Evolutionary conservation across 2,797 vertebrate species (phyloP), one percentile per base, ranked within the genome.

Genomic region (Dermochelys coriacea): DNA sequence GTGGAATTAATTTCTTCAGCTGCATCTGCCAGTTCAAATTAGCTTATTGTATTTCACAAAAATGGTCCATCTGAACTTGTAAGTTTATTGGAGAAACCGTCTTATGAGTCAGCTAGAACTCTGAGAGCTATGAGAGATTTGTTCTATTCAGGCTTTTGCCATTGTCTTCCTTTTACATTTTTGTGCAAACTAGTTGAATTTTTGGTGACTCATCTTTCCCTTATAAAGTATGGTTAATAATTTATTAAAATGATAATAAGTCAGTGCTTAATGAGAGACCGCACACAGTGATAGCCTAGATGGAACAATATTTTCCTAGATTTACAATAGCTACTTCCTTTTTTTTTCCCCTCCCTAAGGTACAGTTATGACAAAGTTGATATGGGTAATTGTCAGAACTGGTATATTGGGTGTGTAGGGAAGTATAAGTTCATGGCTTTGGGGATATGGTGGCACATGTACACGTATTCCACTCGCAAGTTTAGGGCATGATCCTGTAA

Each of bases 11-110:
- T 50, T 15, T 93, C 96, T 85, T 85, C 50, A 51, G n/a, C 79
- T 93, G 79, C 57, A 87, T 88, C 77, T 93, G 57, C 71, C 90
- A 84, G 51, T 87, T 91, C 81, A 88, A 93, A 77, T 71, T 82
- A 52, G 37, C 27, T 79, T 87, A 55, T 86, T 86, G 7, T 84
- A 92, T 86, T 12, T 90, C 45, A 3, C 1, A 85, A 12, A 31
- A 16, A 16, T 45, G 52, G 11, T 84, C 9, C 4, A 12, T 52
- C 3, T 37, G 1, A 82, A 59, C 80, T 95, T 86, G 4, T 82
- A 92, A 45, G 84, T 77, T 11, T 82, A 19, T 84, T 96, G 90
- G 55, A 84, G 88, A 86, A 1, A 59, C 61, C 15, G 37, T 37
- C 9, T 80, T 82, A 45, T 45, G 6, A 51, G 89, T 91, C 59